These are phyloP conservation scores for Pandion haliaetus DNA, from an alignment of 2,113 vertebrate genomes.

Conservation along the genomic window DNA sequence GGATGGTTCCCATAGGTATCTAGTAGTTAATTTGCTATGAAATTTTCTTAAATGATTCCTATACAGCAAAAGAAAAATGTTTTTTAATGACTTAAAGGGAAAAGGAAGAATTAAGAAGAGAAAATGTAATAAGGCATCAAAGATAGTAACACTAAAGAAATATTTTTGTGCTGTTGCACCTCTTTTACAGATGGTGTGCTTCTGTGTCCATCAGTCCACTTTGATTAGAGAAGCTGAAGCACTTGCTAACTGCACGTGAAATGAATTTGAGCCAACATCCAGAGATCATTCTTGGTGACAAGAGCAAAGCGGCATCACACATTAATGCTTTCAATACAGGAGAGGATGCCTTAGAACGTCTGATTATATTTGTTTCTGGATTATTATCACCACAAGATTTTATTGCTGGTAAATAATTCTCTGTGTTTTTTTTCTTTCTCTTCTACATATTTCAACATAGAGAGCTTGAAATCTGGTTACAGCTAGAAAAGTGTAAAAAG, in stretches of 20 bases:
- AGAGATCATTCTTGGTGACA: background rate
- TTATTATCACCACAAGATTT: background rate
- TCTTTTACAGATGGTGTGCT: background rate
- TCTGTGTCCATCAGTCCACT: background rate
- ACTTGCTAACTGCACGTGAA: background rate
- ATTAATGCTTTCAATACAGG: background rate
- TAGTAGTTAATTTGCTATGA: background rate
- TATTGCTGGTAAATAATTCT: background rate
- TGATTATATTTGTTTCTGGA: background rate
- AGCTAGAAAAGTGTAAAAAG: background rate
- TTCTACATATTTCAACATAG: background rate
- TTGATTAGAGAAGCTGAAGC: background rate
- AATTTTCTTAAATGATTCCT: background rate
- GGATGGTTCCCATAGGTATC: background rate
- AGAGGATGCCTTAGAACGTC: background rate
- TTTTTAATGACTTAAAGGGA: background rate
- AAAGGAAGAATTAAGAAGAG: background rate
- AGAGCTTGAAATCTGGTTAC: background rate
- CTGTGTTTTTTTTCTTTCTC: fast-evolving
- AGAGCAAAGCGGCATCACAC: background rate
- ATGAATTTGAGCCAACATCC: background rate
- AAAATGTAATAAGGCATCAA: background rate
- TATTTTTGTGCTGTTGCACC: background rate
- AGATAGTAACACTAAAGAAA: background rate
- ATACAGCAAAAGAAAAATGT: background rate